Evolutionary conservation across 2,113 vertebrate species (phyloP).

Genomic region (rat (Rattus norvegicus)): DNA sequence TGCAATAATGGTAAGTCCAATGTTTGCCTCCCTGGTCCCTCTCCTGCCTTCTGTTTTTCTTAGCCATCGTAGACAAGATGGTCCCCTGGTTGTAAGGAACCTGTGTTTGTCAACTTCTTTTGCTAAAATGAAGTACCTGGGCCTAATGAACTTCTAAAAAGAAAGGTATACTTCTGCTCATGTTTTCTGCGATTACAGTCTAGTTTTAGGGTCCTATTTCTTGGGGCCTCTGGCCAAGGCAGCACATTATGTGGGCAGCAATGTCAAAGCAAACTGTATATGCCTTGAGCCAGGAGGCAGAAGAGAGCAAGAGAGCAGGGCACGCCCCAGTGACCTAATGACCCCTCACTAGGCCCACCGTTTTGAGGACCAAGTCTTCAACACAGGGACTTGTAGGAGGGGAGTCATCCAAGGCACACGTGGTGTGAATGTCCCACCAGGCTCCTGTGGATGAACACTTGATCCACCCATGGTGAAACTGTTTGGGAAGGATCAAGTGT

Average conservation of each 20-base stretch:
- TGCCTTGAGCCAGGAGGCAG: neutral
- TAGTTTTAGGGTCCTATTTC: neutral
- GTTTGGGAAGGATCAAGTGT: neutral
- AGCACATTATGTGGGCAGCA: neutral
- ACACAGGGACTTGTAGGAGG: neutral
- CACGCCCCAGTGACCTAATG: neutral
- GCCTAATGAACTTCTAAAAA: neutral
- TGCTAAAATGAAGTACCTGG: neutral
- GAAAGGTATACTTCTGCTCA: neutral
- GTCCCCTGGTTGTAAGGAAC: neutral
- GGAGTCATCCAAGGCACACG: neutral
- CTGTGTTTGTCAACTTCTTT: neutral
- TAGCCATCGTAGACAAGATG: neutral
- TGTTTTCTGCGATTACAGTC: neutral
- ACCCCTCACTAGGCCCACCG: neutral
- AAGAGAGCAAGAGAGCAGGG: neutral
- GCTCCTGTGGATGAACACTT: neutral
- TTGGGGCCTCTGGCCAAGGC: neutral
- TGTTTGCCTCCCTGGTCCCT: neutral
- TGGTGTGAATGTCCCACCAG: neutral
- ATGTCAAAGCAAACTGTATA: neutral
- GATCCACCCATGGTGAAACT: neutral
- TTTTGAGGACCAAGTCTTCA: neutral
- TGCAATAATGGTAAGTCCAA: neutral
- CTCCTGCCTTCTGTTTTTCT: neutral